Evolutionary conservation across 2,888 invertebrate genomes (phyloP).

Genomic region (Rhyacophila evoluta): DNA sequence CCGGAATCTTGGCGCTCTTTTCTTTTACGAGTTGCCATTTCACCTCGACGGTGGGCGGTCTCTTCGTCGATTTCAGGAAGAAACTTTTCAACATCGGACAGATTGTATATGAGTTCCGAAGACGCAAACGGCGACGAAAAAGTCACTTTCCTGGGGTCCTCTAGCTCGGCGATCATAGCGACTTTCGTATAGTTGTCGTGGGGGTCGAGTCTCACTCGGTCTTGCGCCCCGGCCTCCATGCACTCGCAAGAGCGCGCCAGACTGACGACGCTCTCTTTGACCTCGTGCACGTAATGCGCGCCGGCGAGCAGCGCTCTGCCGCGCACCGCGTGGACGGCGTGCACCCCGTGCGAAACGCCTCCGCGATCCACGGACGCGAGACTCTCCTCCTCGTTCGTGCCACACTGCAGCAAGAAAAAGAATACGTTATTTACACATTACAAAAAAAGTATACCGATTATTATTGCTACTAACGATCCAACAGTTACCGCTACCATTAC

Average conservation of each 20-base stretch:
- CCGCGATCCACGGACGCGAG: slow-evolving; percentile 71
- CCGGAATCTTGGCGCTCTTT: slow-evolving; percentile 75
- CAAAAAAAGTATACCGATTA: too few species aligned
- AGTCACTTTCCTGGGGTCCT: background rate
- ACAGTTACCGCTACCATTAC: too few species aligned
- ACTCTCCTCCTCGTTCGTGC: slow-evolving; percentile 53
- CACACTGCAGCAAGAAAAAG: slow-evolving; percentile 67
- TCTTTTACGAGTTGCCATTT: slow-evolving; percentile 66
- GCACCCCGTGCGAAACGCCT: slow-evolving; percentile 58
- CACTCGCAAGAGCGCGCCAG: slow-evolving; percentile 65
- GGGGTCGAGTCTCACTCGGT: slow-evolving; percentile 10
- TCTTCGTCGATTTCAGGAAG: slow-evolving; percentile 47
- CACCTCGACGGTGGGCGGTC: slow-evolving; percentile 57
- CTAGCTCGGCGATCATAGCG: slow-evolving; percentile 16
- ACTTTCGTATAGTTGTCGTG: slow-evolving; percentile 12
- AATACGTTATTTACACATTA: too few species aligned
- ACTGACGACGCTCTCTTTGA: slow-evolving; percentile 75
- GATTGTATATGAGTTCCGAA: slow-evolving; percentile 50
- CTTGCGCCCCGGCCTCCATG: slow-evolving; percentile 56
- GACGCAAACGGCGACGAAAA: slow-evolving; percentile 7
- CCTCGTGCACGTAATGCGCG: slow-evolving; percentile 71
- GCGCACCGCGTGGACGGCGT: slow-evolving; percentile 56
- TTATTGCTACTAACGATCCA: too few species aligned
- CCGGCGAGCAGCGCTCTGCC: slow-evolving; percentile 71
- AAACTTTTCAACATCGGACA: slow-evolving; percentile 51